Evolutionary conservation across 2,888 invertebrate species (phyloP), one percentile per base, ranked within the genome.

Genomic region (Tipula vernalis): DNA sequence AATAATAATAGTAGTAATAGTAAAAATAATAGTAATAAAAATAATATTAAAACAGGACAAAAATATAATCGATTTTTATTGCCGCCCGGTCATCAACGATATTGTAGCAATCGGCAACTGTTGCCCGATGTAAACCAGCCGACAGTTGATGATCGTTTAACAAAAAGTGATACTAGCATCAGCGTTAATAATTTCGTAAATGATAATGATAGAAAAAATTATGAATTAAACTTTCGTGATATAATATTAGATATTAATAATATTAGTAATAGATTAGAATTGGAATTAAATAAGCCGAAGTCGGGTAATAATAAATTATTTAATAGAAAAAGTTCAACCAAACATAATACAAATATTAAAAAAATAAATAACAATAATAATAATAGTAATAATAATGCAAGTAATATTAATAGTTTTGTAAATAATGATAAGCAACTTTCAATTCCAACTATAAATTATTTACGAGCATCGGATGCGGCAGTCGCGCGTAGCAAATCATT

Each of bases 401-500:
- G 8, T 71, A 86, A 85, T 86, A 86, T 6, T 84, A 85, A 84
- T 13, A 51, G 41, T 86, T 41, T 41, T 85, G 47, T 47, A 41
- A 87, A 85, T 51, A 86, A 71, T 41, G 83, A 86, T 83, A 86
- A 83, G 18, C 41, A 36, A 86, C 36, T 47, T 44, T 86, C 47
- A 86, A 86, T 44, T 44, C 51, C 51, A 51, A 51, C 39, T 18
- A 86, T 51, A 51, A 51, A 51, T 86, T 36, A 36, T 51, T 36
- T 51, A 36, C 36, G 86, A 51, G 36, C 36, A 42, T 44, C 36
- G 44, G 51, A 86, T 39, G 51, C n/a, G n/a, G 36, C 36, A 10
- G 51, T 86, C 36, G 89, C 89, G 0, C 90, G 91, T 47, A 92
- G 91, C 88, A 91, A 91, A 88, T 92, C 92, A n/a, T 92, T 92